Conservation (phyloP, 2,113 vertebrate genomes). For the Porphyrio hochstetteri region DNA sequence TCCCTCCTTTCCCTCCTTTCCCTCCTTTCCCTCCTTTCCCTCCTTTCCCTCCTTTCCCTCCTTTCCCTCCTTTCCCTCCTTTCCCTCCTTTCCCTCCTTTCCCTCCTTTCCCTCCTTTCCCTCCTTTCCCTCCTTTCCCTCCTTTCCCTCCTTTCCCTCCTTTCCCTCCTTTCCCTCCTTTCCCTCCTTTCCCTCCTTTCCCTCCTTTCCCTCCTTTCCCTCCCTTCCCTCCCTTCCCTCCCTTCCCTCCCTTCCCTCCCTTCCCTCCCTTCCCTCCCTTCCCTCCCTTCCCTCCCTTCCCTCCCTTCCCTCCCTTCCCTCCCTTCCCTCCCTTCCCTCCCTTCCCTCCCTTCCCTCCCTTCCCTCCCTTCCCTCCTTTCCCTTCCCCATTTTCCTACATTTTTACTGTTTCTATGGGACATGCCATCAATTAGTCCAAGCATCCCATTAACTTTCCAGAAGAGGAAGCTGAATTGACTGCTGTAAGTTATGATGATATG, state of each 20-base stretch:
- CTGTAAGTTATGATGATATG: conserved; percentile 78
- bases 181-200: neutral
- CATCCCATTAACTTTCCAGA: conserved; percentile 81
- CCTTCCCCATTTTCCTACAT: conserved; percentile 32
- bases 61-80: conserved; percentile 11
- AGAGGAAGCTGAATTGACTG: conserved; percentile 78
- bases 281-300: neutral
- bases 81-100: conserved; percentile 29
- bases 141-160: neutral
- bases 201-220: conserved; percentile 9
- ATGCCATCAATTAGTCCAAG: conserved; percentile 78
- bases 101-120: neutral
- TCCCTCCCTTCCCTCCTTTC: conserved; percentile 17
- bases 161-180: conserved; percentile 17
- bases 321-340: neutral
- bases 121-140: conserved; percentile 27
- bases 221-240: neutral
- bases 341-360: conserved; percentile 33
- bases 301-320: conserved; percentile 16
- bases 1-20: conserved; percentile 17
- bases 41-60: conserved; percentile 25
- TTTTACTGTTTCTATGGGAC: conserved; percentile 77
- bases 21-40: neutral
- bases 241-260: neutral
- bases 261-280: neutral